phyloP scores from a whole-genome alignment of 2,113 vertebrate genomes.

The Heterotis niloticus region DNA sequence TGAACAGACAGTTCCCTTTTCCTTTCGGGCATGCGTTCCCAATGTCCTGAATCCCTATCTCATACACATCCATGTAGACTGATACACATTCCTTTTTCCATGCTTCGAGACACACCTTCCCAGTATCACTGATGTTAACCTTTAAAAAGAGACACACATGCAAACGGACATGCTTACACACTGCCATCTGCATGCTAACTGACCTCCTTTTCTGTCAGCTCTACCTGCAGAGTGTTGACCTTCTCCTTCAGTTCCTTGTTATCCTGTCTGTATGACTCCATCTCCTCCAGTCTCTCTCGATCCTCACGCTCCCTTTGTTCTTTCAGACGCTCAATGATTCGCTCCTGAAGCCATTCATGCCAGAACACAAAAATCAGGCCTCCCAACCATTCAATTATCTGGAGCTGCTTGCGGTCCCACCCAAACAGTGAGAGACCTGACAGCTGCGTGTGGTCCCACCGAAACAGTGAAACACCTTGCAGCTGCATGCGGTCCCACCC shows the following conservation, averaged over 20 bases:
- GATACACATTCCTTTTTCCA: constrained; percentile 18
- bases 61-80: not conserved
- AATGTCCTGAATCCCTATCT: too few relatives aligned
- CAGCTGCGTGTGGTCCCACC: not conserved
- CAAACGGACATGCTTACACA: not conserved
- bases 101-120: not conserved
- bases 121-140: not conserved
- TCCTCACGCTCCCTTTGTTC: constrained; percentile 96
- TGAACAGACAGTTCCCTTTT: not conserved
- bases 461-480: too few relatives aligned
- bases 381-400: not conserved
- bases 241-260: constrained; percentile 98
- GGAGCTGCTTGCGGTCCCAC: not conserved
- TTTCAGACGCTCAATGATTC: constrained; percentile 97
- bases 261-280: constrained; percentile 93
- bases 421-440: constrained; percentile 1
- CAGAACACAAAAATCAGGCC: constrained; percentile 1
- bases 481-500: too few relatives aligned
- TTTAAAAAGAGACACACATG: not conserved
- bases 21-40: too few relatives aligned
- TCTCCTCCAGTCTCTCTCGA: constrained; percentile 89
- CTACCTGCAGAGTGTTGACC: constrained; percentile 90
- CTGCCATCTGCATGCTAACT: constrained; percentile 41
- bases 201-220: constrained; percentile 96
- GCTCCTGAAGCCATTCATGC: constrained; percentile 70